Conservation (phyloP, 1,140 invertebrate genomes). For the Orius insidiosus region DNA sequence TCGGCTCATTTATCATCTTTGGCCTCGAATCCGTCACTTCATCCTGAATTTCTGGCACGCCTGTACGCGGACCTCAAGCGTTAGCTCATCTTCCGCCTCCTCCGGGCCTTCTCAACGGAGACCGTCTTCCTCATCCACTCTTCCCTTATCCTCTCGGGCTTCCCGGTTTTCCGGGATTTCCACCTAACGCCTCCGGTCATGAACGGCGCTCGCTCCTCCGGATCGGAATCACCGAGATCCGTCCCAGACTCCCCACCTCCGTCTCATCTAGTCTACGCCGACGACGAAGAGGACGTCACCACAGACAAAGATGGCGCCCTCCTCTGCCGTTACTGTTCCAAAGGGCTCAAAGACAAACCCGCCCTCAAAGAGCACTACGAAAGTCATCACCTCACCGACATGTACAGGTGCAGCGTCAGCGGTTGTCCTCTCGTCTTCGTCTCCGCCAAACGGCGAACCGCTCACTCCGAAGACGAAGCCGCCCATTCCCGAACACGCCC, state of each 20-base stretch:
- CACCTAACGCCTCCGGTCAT: slow-evolving; percentile 18
- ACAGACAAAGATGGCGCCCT: slow-evolving; percentile 41
- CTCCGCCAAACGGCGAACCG: slow-evolving; percentile 51
- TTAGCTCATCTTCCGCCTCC: slow-evolving; percentile 28
- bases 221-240: slow-evolving; percentile 18
- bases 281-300: slow-evolving; percentile 35
- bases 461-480: slow-evolving; percentile 41
- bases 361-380: slow-evolving; percentile 49
- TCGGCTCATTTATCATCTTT: slow-evolving; percentile 24
- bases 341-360: slow-evolving; percentile 36
- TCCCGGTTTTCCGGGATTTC: slow-evolving; percentile 29
- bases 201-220: slow-evolving; percentile 22
- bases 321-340: slow-evolving; percentile 44
- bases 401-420: slow-evolving; percentile 60
- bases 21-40: slow-evolving; percentile 32
- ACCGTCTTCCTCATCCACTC: slow-evolving; percentile 27
- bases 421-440: slow-evolving; percentile 70
- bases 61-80: slow-evolving; percentile 53
- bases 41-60: slow-evolving; percentile 65
- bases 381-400: slow-evolving; percentile 45
- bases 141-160: slow-evolving; percentile 34
- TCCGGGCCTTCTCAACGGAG: slow-evolving; percentile 27
- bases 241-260: slow-evolving; percentile 21
- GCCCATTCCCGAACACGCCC: slow-evolving; percentile 30
- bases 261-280: slow-evolving; percentile 26